A percentile compares a stretch with the other conserved stretches of the same genome.
These are phyloP conservation scores for Athene noctua DNA, from an alignment of 2,113 vertebrate species.

Conservation along the genomic window DNA sequence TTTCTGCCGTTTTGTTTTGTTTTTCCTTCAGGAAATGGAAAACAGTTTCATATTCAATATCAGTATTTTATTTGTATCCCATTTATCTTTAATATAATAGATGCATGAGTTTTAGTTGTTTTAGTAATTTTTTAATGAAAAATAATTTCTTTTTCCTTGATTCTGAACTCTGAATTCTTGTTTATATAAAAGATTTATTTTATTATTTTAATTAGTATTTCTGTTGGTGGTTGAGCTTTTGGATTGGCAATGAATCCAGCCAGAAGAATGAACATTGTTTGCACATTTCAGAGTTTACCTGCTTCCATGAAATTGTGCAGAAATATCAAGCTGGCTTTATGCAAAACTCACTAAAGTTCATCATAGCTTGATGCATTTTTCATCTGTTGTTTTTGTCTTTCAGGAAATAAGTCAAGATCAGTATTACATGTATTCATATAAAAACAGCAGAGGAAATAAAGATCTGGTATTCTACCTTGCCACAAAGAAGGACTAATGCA, in stretches of 20 bases:
- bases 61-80: background rate
- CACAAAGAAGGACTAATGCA: background rate
- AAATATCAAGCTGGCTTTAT: background rate
- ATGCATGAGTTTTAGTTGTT: background rate
- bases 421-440: background rate
- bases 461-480: background rate
- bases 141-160: background rate
- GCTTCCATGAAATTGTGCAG: background rate
- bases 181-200: background rate
- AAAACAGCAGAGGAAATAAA: background rate
- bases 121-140: background rate
- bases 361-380: background rate
- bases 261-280: background rate
- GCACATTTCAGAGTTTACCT: background rate
- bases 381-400: background rate
- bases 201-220: background rate
- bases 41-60: background rate
- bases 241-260: background rate
- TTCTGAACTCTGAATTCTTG: background rate
- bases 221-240: background rate
- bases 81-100: background rate
- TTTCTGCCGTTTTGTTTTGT: background rate
- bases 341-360: background rate
- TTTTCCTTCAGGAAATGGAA: background rate
- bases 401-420: background rate